These are phyloP conservation scores for Holothuria leucospilota DNA, from an alignment of 53 echinoderm and acorn worm species.

Conservation along the genomic window DNA sequence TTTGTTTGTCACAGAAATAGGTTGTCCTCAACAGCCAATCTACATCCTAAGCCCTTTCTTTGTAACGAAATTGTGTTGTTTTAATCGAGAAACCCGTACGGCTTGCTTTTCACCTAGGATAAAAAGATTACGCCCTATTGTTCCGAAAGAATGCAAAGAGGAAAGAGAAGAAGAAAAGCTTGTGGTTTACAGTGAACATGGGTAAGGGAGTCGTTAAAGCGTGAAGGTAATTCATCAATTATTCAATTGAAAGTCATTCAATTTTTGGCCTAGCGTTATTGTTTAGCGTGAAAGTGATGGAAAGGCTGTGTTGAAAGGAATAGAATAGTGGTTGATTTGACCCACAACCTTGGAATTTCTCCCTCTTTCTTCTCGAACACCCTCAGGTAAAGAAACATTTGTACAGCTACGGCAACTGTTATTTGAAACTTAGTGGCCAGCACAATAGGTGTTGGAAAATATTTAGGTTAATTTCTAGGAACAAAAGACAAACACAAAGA, in stretches of 20 bases:
- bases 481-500: not conserved
- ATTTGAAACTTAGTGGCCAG: constrained; percentile 21
- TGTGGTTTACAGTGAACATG: not conserved
- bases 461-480: constrained; percentile 31
- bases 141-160: not conserved
- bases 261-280: not conserved
- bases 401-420: constrained; percentile 44
- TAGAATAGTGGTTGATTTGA: not conserved
- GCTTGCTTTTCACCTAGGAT: not conserved
- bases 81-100: too few relatives aligned
- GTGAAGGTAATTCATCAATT: constrained; percentile 43
- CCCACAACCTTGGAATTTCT: constrained; percentile 17
- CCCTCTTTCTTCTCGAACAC: not conserved
- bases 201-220: not conserved
- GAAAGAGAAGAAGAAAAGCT: too few relatives aligned
- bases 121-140: constrained; percentile 20
- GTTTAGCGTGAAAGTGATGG: too few relatives aligned
- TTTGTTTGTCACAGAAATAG: too few relatives aligned
- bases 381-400: constrained; percentile 46
- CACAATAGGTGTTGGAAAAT: constrained; percentile 35
- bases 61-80: too few relatives aligned
- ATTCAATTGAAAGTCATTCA: constrained; percentile 19
- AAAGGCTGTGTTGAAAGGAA: too few relatives aligned
- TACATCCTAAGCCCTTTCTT: too few relatives aligned
- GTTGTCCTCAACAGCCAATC: too few relatives aligned